Evolutionary conservation across 2,888 invertebrate species (phyloP).

Genomic region (Perdita meconis): DNA sequence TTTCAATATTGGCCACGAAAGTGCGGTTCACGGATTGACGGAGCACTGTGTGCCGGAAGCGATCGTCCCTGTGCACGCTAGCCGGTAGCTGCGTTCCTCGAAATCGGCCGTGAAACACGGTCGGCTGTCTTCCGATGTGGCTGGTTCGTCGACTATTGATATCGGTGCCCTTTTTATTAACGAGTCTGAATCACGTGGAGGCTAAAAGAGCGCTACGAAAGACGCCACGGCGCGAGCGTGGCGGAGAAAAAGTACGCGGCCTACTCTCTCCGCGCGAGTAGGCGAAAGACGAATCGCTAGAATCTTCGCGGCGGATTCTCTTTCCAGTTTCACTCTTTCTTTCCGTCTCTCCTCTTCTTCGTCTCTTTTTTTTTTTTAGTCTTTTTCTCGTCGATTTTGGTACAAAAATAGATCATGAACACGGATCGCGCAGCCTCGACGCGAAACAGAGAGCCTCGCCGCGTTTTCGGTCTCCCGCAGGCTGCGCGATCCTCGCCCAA

Average conservation of each 20-base stretch:
- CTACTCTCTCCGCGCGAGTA: not conserved
- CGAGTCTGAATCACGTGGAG: slow-evolving; percentile 4
- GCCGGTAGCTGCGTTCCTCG: slow-evolving; percentile 18
- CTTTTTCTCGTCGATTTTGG: slow-evolving; percentile 58
- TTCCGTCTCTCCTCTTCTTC: too few species aligned
- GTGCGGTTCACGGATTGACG: too few species aligned
- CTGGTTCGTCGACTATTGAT: slow-evolving; percentile 18
- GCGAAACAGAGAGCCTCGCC: slow-evolving; percentile 9
- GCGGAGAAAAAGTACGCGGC: not conserved
- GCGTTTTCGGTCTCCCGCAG: too few species aligned
- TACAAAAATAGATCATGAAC: slow-evolving; percentile 81
- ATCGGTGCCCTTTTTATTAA: slow-evolving; percentile 29
- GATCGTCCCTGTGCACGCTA: too few species aligned
- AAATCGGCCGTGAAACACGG: slow-evolving; percentile 1
- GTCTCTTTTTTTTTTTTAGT: not conserved
- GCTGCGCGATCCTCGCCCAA: slow-evolving; percentile 66
- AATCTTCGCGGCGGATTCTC: slow-evolving; percentile 8
- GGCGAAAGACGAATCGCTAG: slow-evolving; percentile 13
- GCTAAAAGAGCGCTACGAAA: slow-evolving; percentile 44
- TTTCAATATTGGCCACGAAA: too few species aligned
- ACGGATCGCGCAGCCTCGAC: slow-evolving; percentile 65
- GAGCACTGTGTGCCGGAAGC: too few species aligned
- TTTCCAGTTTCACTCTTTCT: slow-evolving; percentile 13
- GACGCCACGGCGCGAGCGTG: slow-evolving; percentile 4
- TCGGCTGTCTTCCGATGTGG: not conserved